phyloP scores from a whole-genome alignment of 2,113 vertebrate species.

The Indri indri region DNA sequence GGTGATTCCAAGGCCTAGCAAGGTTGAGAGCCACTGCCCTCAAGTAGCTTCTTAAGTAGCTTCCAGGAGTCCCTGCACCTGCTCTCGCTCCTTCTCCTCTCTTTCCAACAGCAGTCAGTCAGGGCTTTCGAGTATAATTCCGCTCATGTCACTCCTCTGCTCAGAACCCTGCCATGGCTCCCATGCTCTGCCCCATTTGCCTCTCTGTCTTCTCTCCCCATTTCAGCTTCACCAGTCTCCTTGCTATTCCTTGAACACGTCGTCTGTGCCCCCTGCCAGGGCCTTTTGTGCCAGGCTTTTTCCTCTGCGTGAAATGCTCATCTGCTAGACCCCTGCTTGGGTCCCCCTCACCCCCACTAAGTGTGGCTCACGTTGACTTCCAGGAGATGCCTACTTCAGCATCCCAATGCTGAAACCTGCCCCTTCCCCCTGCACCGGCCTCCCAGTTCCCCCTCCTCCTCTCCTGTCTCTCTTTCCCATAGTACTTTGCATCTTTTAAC shows the following conservation, averaged over 20 bases:
- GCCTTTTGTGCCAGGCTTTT: neutral
- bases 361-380: neutral
- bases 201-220: neutral
- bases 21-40: neutral
- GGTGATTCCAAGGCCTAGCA: neutral
- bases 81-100: neutral
- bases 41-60: neutral
- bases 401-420: rapidly evolving
- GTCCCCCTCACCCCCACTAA: neutral
- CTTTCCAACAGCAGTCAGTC: neutral
- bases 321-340: neutral
- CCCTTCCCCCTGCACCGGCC: neutral
- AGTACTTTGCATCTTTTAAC: neutral
- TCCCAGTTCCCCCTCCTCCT: too few relatives aligned
- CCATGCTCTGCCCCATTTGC: neutral
- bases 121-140: neutral
- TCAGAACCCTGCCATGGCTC: neutral
- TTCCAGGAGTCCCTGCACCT: neutral
- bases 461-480: rapidly evolving
- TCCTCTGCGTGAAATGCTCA: neutral
- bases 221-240: neutral
- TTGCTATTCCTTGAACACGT: neutral
- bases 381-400: neutral
- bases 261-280: neutral
- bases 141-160: neutral